Percentiles rank a stretch among this genome's conserved stretches.
These are phyloP conservation scores for Eumaeus atala DNA, from an alignment of 1,140 invertebrate species.

Conservation along the genomic window DNA sequence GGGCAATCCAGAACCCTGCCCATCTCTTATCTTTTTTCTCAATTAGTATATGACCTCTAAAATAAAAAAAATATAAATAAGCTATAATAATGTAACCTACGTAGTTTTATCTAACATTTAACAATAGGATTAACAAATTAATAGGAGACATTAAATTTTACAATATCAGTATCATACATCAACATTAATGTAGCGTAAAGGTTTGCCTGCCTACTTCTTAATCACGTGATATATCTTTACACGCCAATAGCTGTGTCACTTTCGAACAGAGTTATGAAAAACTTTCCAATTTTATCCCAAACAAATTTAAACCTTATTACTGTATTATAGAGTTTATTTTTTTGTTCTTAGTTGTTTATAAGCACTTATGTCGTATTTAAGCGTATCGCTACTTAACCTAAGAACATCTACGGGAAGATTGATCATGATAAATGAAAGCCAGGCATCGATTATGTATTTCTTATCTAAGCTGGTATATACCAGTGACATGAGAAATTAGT, in stretches of 20 bases:
- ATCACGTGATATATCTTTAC: conserved; percentile 5
- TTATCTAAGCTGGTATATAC: conserved; percentile 20
- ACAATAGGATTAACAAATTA: no score
- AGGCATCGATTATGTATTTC: conserved; percentile 23
- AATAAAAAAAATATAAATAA: no score
- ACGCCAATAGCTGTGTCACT: conserved; percentile 1
- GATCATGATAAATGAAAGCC: conserved; percentile 33
- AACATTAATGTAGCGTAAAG: not conserved
- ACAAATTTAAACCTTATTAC: not conserved
- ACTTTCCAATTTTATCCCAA: not conserved
- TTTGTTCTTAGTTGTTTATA: conserved; percentile 7
- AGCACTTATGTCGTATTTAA: conserved; percentile 19
- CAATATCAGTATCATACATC: not conserved
- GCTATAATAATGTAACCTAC: no score
- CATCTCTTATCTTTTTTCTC: no score
- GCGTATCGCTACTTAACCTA: conserved; percentile 23
- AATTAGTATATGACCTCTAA: no score
- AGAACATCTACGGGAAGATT: conserved; percentile 24
- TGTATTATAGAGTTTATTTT: not conserved
- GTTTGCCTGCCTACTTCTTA: conserved; percentile 1
- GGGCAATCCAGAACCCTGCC: no score
- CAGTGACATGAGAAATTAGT: conserved; percentile 14
- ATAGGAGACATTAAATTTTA: no score
- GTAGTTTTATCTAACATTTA: no score
- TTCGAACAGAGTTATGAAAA: conserved; percentile 4